These are phyloP conservation scores for Tridacna gigas DNA, from an alignment of 2,888 invertebrate species.

Conservation along the genomic window DNA sequence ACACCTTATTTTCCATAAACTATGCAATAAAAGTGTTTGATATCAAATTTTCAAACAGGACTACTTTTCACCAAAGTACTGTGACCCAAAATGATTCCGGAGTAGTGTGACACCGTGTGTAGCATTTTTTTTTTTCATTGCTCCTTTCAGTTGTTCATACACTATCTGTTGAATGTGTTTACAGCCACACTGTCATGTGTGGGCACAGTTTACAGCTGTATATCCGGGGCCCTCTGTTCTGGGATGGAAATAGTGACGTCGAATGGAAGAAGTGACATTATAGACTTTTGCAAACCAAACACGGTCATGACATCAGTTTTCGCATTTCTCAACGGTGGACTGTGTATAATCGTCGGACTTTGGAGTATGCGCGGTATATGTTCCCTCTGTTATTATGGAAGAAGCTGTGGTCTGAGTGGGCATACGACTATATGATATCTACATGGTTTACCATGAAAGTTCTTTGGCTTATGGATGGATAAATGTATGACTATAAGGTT, in stretches of 20 bases:
- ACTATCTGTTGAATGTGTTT: conserved; percentile 13
- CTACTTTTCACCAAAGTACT: no score
- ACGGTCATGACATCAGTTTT: conserved; percentile 10
- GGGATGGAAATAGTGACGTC: conserved; percentile 7
- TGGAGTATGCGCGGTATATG: conserved; percentile 21
- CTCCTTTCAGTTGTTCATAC: conserved; percentile 19
- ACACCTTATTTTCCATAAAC: no score
- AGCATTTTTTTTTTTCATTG: not conserved
- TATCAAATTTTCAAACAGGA: no score
- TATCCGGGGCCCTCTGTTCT: conserved; percentile 17
- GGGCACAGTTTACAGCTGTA: conserved; percentile 14
- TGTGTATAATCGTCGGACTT: conserved; percentile 1
- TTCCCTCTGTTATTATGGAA: conserved; percentile 11
- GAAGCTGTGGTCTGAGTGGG: conserved; percentile 5
- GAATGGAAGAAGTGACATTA: not conserved
- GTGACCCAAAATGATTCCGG: no score
- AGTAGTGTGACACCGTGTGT: no score
- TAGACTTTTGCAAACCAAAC: conserved; percentile 12
- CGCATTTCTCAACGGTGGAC: conserved; percentile 13
- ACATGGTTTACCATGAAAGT: no score
- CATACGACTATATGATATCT: not conserved
- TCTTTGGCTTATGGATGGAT: no score
- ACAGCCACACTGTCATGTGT: conserved; percentile 16
- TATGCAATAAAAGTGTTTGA: no score
- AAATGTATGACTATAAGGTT: no score